Evolutionary conservation across 2,797 vertebrate genomes (phyloP).

Genomic region (Enteromius mattozi): DNA sequence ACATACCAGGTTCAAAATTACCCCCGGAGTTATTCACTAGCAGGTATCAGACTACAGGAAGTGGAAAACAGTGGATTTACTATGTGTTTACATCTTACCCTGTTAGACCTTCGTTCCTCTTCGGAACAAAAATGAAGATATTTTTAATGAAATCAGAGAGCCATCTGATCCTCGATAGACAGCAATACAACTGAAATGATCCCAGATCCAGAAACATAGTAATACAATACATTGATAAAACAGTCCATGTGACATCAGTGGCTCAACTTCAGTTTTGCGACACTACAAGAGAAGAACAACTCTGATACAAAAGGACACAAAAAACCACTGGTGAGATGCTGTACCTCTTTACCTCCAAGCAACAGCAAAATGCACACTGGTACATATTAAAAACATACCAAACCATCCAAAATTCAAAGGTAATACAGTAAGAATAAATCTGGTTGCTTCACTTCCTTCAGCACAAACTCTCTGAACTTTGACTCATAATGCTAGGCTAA

Average conservation of each 20-base stretch:
- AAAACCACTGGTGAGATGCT: background rate
- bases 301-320: slow-evolving; percentile 15
- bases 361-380: background rate
- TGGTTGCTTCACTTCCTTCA: background rate
- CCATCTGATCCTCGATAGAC: too few relatives aligned
- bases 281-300: background rate
- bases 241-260: too few relatives aligned
- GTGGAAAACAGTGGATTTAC: background rate
- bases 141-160: too few relatives aligned
- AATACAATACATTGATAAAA: too few relatives aligned
- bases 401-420: background rate
- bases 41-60: background rate
- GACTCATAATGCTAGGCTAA: slow-evolving; percentile 8
- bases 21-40: background rate
- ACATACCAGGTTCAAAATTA: slow-evolving; percentile 30
- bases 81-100: background rate
- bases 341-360: background rate
- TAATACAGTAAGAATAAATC: background rate
- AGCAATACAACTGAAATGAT: too few relatives aligned
- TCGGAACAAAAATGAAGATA: background rate
- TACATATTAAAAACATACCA: background rate
- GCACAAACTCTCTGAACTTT: slow-evolving; percentile 19
- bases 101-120: too few relatives aligned
- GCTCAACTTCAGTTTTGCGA: too few relatives aligned
- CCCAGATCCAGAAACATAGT: too few relatives aligned